Evolutionary conservation across 2,797 vertebrate genomes (phyloP), one percentile per base, ranked within the genome.

Genomic region (Somateria mollissima): DNA sequence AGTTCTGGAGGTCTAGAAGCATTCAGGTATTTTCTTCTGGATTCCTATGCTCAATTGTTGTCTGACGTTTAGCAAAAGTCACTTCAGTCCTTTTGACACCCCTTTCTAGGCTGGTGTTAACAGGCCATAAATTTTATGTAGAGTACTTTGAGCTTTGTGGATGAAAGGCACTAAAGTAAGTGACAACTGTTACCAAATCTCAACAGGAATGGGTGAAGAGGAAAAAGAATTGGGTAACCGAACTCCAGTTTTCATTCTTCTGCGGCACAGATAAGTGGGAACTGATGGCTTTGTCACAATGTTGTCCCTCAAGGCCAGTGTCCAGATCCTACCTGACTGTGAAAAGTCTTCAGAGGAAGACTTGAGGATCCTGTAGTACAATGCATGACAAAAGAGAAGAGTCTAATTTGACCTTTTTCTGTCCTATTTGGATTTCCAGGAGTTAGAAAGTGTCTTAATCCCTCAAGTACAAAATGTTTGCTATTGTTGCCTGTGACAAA

Each of bases 141-240:
- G 30, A 43, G 13, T 28, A 36, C 39, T 93, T 74, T 25, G 72
- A 88, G 18, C 21, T 89, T 64, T 86, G 64, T 49, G 56, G 37
- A 67, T 71, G 56, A 82, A 81, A 86, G 62, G 18, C 45, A 8
- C 30, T 62, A 2, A 53, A 58, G n/a, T 32, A 53, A 0, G 10
- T 41, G 4, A 20, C 11, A 70, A 8, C 17, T 81, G 4, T 76
- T 75, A 62, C 1, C 25, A 58, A 93, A 51, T 41, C 0, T 2
- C 45, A 51, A 24, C 1, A 4, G n/a, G 66, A 74, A 22, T 25
- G 14, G 13, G 2, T 43, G 67, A 88, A 89, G 74, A 82, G 47
- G 41, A 37, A 61, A 71, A 65, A 77, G 27, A 6, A 34, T 11
- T 0, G 0, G 36, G 62, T 34, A 78, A 3, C n/a, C 27, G 28